Evolutionary conservation across 2,113 vertebrate genomes (phyloP), one percentile per base, ranked within the genome.

Genomic region (Alethe diademata): DNA sequence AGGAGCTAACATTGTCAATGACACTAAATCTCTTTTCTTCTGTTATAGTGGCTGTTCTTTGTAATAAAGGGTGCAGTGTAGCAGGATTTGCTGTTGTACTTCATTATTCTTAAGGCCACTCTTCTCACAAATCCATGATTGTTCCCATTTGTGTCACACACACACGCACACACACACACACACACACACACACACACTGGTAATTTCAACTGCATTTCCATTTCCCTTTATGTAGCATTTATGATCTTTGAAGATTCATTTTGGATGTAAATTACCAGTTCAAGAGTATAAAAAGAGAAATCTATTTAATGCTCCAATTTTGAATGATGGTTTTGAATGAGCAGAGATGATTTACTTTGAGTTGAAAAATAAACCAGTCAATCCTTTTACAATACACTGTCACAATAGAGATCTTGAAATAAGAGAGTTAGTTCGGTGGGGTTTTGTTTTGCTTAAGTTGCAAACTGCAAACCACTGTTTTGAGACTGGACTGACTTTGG

Each of bases 221-320:
- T 85, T 82, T 81, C 58, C 50, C 19, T 72, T 76, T 57, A 36
- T 84, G 61, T 53, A 58, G 53, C 66, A 38, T 71, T 65, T 78
- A 79, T 42, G 71, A 57, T 76, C 38, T 92, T 74, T 78, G 54
- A 86, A 54, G 42, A 47, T 70, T 65, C 33, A 38, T 91, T 97
- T 87, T 71, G 81, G 71, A 70, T 85, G 47, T 84, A 95, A 95
- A 75, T 93, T 56, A 79, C 71, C 66, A 71, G 35, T 92, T 93
- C 76, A 90, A 12, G 72, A 86, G 29, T 47, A 62, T 78, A 79
- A 82, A 94, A 69, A 86, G 23, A 83, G 82, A 78, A 82, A 40
- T 40, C 48, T 86, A 15, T 83, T 83, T 90, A 75, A 80, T 75
- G n/a, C 74, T 94, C 35, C 35, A 19, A 35, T 57, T 58, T 10